Conservation (phyloP, 1,140 invertebrate genomes). For the Conus ventricosus region DNA sequence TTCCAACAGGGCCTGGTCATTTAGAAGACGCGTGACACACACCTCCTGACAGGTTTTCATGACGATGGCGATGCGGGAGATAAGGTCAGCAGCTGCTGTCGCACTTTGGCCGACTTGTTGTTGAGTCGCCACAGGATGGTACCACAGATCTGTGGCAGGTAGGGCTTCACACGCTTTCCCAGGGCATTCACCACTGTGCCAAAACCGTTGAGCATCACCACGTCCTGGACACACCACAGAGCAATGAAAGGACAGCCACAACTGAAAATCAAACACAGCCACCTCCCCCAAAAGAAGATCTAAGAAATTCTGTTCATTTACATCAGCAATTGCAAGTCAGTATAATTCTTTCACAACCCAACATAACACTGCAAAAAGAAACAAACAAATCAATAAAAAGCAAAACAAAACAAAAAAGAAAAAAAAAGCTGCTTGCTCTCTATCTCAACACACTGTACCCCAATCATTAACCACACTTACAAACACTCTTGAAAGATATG, state of each 20-base stretch:
- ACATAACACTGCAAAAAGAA: too few species aligned
- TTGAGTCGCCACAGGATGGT: constrained; percentile 99
- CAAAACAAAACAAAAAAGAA: too few species aligned
- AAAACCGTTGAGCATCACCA: constrained; percentile 99
- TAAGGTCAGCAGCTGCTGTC: constrained; percentile 99
- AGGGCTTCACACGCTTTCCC: constrained; percentile 97
- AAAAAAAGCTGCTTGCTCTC: too few species aligned
- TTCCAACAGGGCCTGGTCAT: too few species aligned
- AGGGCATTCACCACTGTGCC: constrained; percentile 99
- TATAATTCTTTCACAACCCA: too few species aligned
- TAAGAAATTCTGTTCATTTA: too few species aligned
- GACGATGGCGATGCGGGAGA: constrained; percentile 97
- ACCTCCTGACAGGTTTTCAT: constrained; percentile 99
- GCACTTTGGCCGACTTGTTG: constrained; percentile 99
- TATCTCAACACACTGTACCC: too few species aligned
- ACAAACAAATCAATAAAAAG: too few species aligned
- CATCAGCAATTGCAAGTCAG: too few species aligned
- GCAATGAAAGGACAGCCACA: constrained; percentile 24
- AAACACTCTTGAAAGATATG: too few species aligned
- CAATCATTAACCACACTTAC: too few species aligned
- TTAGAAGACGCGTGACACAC: constrained; percentile 48
- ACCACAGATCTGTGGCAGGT: constrained; percentile 99
- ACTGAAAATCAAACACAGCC: background rate
- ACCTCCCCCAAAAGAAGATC: too few species aligned
- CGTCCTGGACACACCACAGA: constrained; percentile 82